These are phyloP conservation scores for Paramuricea clavata DNA, from an alignment of 92 coral and sea anemone genomes.

Conservation along the genomic window DNA sequence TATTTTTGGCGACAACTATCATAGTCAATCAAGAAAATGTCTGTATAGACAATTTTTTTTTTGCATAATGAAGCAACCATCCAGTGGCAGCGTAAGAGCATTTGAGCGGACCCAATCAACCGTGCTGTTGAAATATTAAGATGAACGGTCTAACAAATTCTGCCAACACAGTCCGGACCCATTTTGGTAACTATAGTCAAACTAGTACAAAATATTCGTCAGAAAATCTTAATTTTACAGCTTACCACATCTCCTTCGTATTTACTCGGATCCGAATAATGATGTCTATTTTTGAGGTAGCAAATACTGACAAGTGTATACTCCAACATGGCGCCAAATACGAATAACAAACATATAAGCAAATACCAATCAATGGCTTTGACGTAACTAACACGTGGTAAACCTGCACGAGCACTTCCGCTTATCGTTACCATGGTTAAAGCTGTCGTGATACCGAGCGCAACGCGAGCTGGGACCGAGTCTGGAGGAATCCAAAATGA, in stretches of 20 bases:
- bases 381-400: conserved; percentile 94
- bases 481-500: conserved; percentile 98
- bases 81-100: too few relatives aligned
- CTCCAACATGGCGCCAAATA: conserved; percentile 98
- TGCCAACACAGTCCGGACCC: too few relatives aligned
- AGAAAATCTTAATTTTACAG: neutral
- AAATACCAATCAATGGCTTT: conserved; percentile 99
- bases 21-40: too few relatives aligned
- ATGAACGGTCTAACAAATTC: too few relatives aligned
- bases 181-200: too few relatives aligned
- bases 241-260: conserved; percentile 47
- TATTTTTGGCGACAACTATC: too few relatives aligned
- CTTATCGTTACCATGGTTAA: conserved; percentile 97
- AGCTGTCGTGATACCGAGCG: conserved; percentile 96
- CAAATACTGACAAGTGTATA: conserved; percentile 93
- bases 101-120: too few relatives aligned
- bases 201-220: too few relatives aligned
- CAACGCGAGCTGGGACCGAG: conserved; percentile 97
- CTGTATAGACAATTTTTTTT: too few relatives aligned
- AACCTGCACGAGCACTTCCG: conserved; percentile 98
- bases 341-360: conserved; percentile 92
- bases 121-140: too few relatives aligned
- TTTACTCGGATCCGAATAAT: conserved; percentile 10
- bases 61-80: too few relatives aligned
- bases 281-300: conserved; percentile 13